Conservation (phyloP, 1,140 invertebrate species). For the Brachionus plicatilis region DNA sequence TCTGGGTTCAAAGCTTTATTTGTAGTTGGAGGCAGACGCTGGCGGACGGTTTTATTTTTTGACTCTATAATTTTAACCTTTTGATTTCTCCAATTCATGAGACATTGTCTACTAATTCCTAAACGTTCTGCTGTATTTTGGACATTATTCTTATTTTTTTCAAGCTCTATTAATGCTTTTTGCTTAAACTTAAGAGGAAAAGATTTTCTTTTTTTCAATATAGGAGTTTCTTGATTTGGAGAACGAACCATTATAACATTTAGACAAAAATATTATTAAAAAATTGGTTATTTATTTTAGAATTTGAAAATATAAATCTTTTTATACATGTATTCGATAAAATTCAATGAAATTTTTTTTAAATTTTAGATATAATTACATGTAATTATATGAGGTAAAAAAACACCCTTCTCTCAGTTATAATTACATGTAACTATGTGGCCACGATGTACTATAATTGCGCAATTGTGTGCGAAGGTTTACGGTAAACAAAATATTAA, state of each 20-base stretch:
- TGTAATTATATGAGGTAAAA: too few species aligned
- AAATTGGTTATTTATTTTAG: background rate
- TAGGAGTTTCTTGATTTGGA: background rate
- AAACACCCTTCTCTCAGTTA: too few species aligned
- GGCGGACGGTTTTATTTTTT: background rate
- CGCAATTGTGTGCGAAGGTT: too few species aligned
- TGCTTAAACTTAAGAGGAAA: background rate
- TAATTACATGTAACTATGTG: too few species aligned
- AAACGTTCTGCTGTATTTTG: conserved; percentile 3
- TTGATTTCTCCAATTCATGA: background rate
- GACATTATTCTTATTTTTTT: conserved; percentile 11
- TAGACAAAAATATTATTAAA: background rate
- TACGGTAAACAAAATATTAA: background rate
- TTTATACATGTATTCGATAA: background rate
- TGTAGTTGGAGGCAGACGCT: background rate
- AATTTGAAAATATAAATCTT: background rate
- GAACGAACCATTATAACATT: background rate
- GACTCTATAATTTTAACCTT: background rate
- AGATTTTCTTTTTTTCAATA: background rate
- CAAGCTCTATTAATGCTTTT: background rate
- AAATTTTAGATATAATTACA: too few species aligned
- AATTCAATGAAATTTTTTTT: background rate
- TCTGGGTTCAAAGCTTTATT: background rate
- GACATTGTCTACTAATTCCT: background rate
- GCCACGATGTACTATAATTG: too few species aligned